Evolutionary conservation across 2,797 vertebrate species (phyloP), one percentile per base, ranked within the genome.

Genomic region (Poeciliopsis turneri): DNA sequence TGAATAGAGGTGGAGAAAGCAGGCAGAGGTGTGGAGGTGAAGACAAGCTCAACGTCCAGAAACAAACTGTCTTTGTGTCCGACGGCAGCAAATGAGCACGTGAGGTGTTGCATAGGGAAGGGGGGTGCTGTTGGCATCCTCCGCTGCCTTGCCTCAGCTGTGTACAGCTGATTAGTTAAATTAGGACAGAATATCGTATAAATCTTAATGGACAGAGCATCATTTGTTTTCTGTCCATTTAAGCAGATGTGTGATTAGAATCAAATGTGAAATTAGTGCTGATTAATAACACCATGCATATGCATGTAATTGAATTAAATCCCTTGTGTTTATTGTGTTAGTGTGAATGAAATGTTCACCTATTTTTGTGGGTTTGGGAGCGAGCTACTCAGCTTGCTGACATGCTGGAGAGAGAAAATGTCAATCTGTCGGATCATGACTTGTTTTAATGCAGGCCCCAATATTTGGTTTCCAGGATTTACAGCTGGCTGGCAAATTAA

Each of bases 11-110:
- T 90, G 90, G 84, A 86, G 92, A 91, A 82, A 83, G 88, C 87
- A 93, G 90, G 86, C 87, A 86, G 87, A 93, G 91, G 93, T 94
- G 93, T 94, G 89, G 91, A 94, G 84, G 92, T 92, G 93, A 92
- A 91, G 93, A 94, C 92, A 94, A 77, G 85, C 90, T 87, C 82
- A 88, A 90, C 72, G 18, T 88, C 84, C 84, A 86, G 85, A 92
- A 91, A 94, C 91, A 95, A 88, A 81, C 88, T 59, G 88, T 82
- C 90, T 93, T 93, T 94, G 92, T 93, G 90, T 87, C 78, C 51
- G 77, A 82, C 78, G 90, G 77, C 76, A 70, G 84, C 75, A 85
- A 64, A 78, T 70, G 57, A 33, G 81, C 79, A 78, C 77, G 41
- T n/a, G 57, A 74, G 46, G 78, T 4, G 18, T 23, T 74, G 74